Evolutionary conservation across 2,797 vertebrate genomes (phyloP).

Genomic region (Synanceia verrucosa): DNA sequence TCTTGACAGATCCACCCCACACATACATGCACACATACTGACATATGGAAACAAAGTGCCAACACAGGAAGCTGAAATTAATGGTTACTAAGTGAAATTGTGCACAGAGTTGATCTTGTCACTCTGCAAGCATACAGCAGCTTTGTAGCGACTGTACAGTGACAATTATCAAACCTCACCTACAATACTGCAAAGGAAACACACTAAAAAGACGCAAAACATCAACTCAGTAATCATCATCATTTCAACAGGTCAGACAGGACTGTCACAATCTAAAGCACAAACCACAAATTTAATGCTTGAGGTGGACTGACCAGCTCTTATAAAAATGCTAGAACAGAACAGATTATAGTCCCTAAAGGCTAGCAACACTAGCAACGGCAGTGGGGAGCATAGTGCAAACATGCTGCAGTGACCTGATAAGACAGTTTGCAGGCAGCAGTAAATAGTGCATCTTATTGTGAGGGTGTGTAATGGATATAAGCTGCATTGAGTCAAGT

Average conservation of each 20-base stretch:
- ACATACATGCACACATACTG: slow-evolving; percentile 3
- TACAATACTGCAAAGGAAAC: neutral
- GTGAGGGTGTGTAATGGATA: neutral
- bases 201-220: neutral
- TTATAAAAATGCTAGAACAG: slow-evolving; percentile 3
- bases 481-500: neutral
- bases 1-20: slow-evolving; percentile 61
- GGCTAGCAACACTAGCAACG: neutral
- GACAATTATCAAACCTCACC: neutral
- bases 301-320: slow-evolving; percentile 8
- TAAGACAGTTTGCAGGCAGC: neutral
- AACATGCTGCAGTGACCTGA: slow-evolving; percentile 1
- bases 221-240: neutral
- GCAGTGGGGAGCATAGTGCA: neutral
- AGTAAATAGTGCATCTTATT: neutral
- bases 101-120: neutral
- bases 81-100: neutral
- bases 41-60: slow-evolving; percentile 4
- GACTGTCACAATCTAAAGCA: neutral
- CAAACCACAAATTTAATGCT: slow-evolving; percentile 25
- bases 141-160: neutral
- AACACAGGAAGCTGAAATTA: slow-evolving; percentile 10
- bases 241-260: neutral
- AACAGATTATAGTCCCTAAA: slow-evolving; percentile 8
- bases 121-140: neutral